Percentiles rank a stretch among this genome's conserved stretches.
Conservation (phyloP, 2,888 invertebrate species). For the Thelaira solivaga region DNA sequence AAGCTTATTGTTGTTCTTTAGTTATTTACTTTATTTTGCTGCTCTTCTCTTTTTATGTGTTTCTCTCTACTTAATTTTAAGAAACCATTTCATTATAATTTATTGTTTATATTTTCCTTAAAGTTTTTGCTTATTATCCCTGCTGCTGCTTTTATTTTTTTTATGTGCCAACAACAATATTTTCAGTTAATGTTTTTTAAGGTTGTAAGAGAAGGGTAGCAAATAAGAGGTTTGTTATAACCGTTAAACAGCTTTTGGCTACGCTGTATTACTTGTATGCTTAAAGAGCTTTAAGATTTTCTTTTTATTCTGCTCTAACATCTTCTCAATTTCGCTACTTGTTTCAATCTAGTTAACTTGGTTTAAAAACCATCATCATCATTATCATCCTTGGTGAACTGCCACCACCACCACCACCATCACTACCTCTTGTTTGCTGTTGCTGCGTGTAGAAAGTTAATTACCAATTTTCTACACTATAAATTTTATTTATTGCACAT, state of each 20-base stretch:
- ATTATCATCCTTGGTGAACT: constrained; percentile 39
- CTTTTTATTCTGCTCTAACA: not conserved
- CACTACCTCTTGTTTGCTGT: constrained; percentile 51
- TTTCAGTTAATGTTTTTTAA: constrained; percentile 7
- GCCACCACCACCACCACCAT: too few species aligned
- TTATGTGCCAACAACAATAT: constrained; percentile 4
- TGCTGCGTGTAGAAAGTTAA: constrained; percentile 64
- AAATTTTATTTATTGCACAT: constrained; percentile 70
- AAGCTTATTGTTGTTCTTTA: not conserved
- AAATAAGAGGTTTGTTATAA: constrained; percentile 3
- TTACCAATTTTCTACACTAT: constrained; percentile 72
- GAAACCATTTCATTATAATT: constrained; percentile 53
- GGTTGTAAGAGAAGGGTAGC: too few species aligned
- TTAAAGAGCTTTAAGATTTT: constrained; percentile 40
- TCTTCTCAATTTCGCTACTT: constrained; percentile 14
- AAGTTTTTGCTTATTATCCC: constrained; percentile 50
- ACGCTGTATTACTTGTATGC: constrained; percentile 19
- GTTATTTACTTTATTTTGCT: too few species aligned
- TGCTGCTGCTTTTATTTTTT: not conserved
- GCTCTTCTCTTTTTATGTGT: too few species aligned
- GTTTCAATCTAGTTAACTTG: constrained; percentile 44
- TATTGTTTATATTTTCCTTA: constrained; percentile 50
- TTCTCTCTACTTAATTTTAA: not conserved
- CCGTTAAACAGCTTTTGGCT: constrained; percentile 1
- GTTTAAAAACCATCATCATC: constrained; percentile 43